Evolutionary conservation across 23 tunicate species (phyloP).

Genomic region (Trididemnum miniatum): DNA sequence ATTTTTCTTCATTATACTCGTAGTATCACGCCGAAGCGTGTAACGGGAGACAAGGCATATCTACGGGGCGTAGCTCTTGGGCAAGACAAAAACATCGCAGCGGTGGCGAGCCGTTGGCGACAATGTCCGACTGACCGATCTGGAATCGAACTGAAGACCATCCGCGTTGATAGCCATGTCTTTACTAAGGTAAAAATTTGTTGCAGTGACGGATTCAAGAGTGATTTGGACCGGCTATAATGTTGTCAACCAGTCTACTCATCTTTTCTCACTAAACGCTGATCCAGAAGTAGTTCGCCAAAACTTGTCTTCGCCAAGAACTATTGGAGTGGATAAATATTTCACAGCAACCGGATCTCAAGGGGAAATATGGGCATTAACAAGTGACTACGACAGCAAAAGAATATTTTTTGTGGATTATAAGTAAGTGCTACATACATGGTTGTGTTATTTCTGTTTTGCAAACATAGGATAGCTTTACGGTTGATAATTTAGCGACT

Average conservation of each 20-base stretch:
- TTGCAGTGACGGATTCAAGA: conserved; percentile 56
- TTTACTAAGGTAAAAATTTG: too few relatives aligned
- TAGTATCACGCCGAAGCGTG: too few relatives aligned
- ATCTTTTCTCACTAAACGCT: conserved; percentile 45
- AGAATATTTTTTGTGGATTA: conserved; percentile 62
- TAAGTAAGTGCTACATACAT: too few relatives aligned
- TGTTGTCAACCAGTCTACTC: conserved; percentile 19
- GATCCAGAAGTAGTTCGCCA: conserved; percentile 77
- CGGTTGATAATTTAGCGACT: background rate
- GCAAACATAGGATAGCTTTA: background rate
- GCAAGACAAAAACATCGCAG: too few relatives aligned
- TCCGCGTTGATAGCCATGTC: too few relatives aligned
- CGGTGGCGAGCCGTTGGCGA: too few relatives aligned
- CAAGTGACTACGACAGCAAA: conserved; percentile 62
- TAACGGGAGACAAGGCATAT: too few relatives aligned
- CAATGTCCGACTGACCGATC: too few relatives aligned
- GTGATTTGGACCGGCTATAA: conserved; percentile 59
- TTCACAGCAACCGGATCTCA: conserved; percentile 26
- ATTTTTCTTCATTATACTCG: too few relatives aligned
- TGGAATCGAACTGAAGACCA: too few relatives aligned
- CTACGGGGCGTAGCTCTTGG: too few relatives aligned
- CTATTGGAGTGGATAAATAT: conserved; percentile 39
- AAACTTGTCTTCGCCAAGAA: background rate
- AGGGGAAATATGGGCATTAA: conserved; percentile 86
- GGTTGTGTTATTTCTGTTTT: too few relatives aligned